Conservation (phyloP, 2,888 invertebrate species). For the Orgyia antiqua region DNA sequence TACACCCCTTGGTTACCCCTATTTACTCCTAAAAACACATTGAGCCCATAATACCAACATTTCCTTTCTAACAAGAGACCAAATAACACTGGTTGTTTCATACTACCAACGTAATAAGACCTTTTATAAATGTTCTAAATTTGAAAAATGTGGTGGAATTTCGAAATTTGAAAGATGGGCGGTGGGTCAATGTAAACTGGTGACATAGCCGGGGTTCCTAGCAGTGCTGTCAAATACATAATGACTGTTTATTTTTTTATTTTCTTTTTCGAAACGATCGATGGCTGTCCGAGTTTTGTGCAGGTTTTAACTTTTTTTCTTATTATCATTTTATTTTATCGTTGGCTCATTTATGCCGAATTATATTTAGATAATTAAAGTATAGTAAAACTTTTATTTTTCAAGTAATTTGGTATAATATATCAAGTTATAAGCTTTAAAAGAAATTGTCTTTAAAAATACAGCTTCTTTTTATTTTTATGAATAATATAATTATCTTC, state of each 20-base stretch:
- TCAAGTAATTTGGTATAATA: too few relatives aligned
- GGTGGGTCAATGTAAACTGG: conserved; percentile 35
- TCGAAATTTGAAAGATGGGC: conserved; percentile 8
- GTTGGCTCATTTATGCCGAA: too few relatives aligned
- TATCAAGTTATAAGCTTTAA: too few relatives aligned
- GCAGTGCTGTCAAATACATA: conserved; percentile 65
- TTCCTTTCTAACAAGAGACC: conserved; percentile 33
- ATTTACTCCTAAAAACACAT: conserved; percentile 40
- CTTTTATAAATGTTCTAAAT: not conserved
- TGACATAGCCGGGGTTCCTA: conserved; percentile 28
- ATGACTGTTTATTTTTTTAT: conserved; percentile 35
- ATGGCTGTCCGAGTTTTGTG: conserved; percentile 13
- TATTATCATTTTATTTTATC: too few relatives aligned
- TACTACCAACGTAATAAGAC: too few relatives aligned
- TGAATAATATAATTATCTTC: too few relatives aligned
- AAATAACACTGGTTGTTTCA: conserved; percentile 36
- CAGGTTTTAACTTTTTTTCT: not conserved
- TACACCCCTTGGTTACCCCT: conserved; percentile 44
- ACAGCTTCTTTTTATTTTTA: too few relatives aligned
- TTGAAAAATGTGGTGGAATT: conserved; percentile 2
- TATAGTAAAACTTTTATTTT: too few relatives aligned
- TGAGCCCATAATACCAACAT: conserved; percentile 34
- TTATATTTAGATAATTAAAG: too few relatives aligned
- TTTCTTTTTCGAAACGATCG: conserved; percentile 38
- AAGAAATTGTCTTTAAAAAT: too few relatives aligned